Percentiles rank a stretch among this genome's conserved stretches.
Evolutionary conservation across 2,888 invertebrate genomes (phyloP).

Genomic region (Perdita meconis): DNA sequence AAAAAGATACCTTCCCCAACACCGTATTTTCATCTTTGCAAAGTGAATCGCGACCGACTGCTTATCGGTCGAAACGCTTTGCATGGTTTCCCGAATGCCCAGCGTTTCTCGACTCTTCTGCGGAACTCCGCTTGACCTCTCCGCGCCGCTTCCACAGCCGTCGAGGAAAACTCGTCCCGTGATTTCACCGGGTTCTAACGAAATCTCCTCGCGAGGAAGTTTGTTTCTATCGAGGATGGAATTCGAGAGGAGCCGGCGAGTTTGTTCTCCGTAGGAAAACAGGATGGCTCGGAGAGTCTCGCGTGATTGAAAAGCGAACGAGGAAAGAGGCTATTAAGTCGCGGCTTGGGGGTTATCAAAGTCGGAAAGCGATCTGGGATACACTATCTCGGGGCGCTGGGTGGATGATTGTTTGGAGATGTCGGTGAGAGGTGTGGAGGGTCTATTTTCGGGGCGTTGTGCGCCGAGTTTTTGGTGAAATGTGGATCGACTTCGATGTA

Average conservation of each 20-base stretch:
- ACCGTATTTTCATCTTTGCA: background rate
- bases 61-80: background rate
- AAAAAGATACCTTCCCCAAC: too few species aligned
- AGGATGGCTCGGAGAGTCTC: constrained; percentile 14
- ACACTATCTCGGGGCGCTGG: background rate
- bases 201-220: constrained; percentile 14
- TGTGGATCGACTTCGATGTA: too few species aligned
- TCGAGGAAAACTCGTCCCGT: background rate
- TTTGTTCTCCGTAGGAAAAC: background rate
- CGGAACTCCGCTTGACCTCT: background rate
- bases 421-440: too few species aligned
- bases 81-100: background rate
- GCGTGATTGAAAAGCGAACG: constrained; percentile 16
- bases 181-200: constrained; percentile 14
- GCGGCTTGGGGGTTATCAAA: background rate
- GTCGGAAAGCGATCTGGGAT: background rate
- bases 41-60: background rate
- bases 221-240: background rate
- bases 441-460: too few species aligned
- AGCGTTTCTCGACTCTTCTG: background rate
- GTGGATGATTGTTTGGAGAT: too few species aligned
- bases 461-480: too few species aligned
- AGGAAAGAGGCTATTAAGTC: constrained; percentile 1
- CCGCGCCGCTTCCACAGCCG: background rate
- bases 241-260: background rate